These are phyloP conservation scores for Balanococcus diminutus DNA, from an alignment of 2,888 invertebrate species.

Conservation along the genomic window DNA sequence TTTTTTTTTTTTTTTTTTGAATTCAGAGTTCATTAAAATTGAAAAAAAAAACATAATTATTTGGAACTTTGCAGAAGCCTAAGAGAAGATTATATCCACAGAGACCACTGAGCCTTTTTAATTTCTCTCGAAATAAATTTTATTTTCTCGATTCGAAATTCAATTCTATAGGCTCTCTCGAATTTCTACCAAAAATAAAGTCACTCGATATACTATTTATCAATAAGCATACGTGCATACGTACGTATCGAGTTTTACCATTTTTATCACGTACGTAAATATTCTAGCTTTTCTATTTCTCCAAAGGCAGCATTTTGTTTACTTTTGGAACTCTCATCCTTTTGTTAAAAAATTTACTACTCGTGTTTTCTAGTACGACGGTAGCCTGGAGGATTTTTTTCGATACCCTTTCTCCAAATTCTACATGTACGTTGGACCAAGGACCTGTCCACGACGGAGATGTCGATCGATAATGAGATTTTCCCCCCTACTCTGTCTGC, in stretches of 20 bases:
- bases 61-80: no score
- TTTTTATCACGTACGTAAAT: neutral
- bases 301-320: no score
- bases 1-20: no score
- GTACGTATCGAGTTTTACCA: neutral
- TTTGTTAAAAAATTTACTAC: neutral
- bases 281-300: neutral
- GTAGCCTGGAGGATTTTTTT: neutral
- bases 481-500: neutral
- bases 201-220: no score
- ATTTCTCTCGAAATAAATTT: neutral
- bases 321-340: neutral
- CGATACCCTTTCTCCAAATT: no score
- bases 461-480: neutral
- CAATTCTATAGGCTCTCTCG: neutral
- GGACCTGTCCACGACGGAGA: no score
- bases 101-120: neutral
- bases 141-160: neutral
- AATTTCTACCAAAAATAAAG: neutral
- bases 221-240: neutral
- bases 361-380: no score
- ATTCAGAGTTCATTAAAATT: no score
- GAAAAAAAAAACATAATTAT: neutral
- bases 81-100: neutral
- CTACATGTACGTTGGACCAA: no score